Conservation (phyloP, 2,113 vertebrate genomes). For the Hydrolagus affinis region DNA sequence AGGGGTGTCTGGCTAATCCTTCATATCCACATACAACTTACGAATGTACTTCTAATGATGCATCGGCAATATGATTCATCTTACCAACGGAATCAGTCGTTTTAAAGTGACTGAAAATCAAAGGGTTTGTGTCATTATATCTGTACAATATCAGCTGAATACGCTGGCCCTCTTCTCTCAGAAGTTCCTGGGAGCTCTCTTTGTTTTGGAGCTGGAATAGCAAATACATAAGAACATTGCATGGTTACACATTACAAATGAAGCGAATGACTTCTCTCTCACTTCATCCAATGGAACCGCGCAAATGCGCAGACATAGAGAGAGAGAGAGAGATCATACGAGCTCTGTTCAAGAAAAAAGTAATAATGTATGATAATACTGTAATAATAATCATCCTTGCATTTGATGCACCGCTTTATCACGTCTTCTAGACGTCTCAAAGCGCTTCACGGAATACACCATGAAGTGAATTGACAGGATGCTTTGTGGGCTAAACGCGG, state of each 20-base stretch:
- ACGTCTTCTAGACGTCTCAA: not conserved
- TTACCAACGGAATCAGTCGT: slow-evolving; percentile 29
- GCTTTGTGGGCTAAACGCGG: no score
- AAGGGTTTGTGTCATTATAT: slow-evolving; percentile 25
- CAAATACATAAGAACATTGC: slow-evolving; percentile 1
- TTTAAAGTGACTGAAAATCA: slow-evolving; percentile 28
- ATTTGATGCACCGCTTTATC: not conserved
- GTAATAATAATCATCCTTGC: not conserved
- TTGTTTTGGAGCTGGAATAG: not conserved
- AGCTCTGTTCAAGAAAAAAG: not conserved
- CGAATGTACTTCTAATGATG: not conserved
- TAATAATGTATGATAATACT: not conserved
- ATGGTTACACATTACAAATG: not conserved
- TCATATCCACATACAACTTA: not conserved
- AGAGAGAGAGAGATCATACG: no score
- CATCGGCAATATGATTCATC: not conserved
- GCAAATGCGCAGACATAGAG: not conserved
- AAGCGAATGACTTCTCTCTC: not conserved
- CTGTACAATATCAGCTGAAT: slow-evolving; percentile 28
- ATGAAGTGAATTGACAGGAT: no score
- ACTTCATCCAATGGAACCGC: not conserved
- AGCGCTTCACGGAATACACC: not conserved
- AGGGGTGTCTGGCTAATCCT: not conserved
- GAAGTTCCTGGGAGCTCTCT: slow-evolving; percentile 3
- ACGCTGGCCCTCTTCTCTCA: slow-evolving; percentile 16